phyloP scores from a whole-genome alignment of 2,113 vertebrate species.

The Megaceryle torquata region DNA sequence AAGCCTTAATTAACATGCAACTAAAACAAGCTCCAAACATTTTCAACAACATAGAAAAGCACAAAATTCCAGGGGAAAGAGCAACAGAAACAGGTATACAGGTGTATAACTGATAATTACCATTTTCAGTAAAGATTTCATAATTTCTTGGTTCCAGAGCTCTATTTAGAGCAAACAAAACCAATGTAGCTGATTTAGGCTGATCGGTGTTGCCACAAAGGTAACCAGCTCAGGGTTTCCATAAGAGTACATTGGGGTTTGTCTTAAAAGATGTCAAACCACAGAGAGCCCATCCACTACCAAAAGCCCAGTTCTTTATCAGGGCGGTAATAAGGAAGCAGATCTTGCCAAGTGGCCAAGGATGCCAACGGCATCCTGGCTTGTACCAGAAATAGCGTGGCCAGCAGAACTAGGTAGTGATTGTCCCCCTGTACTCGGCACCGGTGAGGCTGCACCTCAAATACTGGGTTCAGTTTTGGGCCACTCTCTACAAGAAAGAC shows the following conservation, averaged over 20 bases:
- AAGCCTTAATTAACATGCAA: neutral
- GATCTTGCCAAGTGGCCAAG: too few species aligned
- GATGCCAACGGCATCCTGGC: too few species aligned
- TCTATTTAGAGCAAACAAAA: neutral
- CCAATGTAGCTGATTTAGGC: neutral
- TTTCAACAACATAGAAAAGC: neutral
- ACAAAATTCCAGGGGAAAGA: neutral
- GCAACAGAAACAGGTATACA: neutral
- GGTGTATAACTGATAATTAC: neutral
- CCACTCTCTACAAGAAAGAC: too few species aligned
- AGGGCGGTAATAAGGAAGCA: neutral
- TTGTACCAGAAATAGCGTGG: too few species aligned
- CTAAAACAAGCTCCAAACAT: neutral
- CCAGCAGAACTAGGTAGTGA: too few species aligned
- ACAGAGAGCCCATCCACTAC: neutral
- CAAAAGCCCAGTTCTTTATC: neutral
- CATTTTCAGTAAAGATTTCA: neutral
- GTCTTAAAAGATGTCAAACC: neutral
- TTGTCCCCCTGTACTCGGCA: too few species aligned
- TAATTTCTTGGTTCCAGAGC: neutral
- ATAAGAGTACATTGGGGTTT: neutral
- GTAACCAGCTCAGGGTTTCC: neutral
- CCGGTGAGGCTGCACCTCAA: too few species aligned
- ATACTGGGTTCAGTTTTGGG: too few species aligned
- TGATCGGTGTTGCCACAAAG: rapidly evolving